Evolutionary conservation across 2,113 vertebrate species (phyloP).

Genomic region (Perca schrenkii): DNA sequence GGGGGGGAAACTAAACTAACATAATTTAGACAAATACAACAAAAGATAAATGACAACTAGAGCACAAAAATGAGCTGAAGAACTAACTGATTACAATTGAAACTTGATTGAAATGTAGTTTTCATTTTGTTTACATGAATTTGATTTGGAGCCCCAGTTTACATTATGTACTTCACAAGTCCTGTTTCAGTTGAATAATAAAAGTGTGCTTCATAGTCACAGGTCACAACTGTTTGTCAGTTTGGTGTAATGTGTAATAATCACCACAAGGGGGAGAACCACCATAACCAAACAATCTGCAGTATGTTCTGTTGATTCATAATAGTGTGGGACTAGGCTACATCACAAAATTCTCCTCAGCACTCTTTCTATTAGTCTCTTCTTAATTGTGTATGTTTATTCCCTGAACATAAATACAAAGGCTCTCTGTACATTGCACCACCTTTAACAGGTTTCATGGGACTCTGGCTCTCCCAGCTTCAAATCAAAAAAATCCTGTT

Average conservation of each 20-base stretch:
- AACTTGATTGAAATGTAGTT: background rate
- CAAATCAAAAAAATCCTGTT: constrained; percentile 27
- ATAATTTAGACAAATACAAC: too few relatives aligned
- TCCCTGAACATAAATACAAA: constrained; percentile 6
- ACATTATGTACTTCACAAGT: background rate
- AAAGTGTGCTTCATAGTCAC: too few relatives aligned
- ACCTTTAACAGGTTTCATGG: constrained; percentile 22
- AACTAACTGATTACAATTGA: background rate
- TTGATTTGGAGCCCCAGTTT: background rate
- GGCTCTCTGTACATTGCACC: background rate
- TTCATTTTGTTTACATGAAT: background rate
- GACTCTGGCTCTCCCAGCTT: constrained; percentile 3
- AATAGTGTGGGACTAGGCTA: background rate
- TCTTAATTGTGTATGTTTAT: background rate
- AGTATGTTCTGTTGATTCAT: background rate
- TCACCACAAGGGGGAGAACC: constrained; percentile 62
- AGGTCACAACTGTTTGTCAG: background rate
- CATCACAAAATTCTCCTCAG: background rate
- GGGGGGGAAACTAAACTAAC: too few relatives aligned
- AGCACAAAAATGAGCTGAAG: too few relatives aligned
- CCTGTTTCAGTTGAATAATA: background rate
- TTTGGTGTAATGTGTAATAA: constrained; percentile 48
- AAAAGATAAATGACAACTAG: too few relatives aligned
- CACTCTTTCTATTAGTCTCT: background rate
- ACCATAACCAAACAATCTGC: constrained; percentile 1